Base-by-base conservation (phyloP, 2,113 vertebrate genomes). In the Sinocyclocheilus maitianheensis region DNA sequence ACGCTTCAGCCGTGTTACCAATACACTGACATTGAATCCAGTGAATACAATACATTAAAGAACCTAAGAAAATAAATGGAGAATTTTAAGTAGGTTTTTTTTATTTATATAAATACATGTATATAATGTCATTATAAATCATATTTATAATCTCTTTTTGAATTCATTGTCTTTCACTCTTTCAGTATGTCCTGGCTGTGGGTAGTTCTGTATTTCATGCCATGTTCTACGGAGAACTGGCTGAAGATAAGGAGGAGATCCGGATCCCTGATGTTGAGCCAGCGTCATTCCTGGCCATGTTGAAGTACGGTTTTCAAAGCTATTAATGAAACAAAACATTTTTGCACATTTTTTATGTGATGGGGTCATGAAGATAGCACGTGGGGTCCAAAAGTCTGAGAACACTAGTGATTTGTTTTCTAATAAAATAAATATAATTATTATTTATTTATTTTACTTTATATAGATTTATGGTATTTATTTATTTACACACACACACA, bases 181-280 rank as follows among this genome's bases (percentile, higher is more conserved):
- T 34, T 22, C 86, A 99, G 98, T 99, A 99, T 8, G 98, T 99
- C 78, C 94, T 99, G 93, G 98, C 98, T 10, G 98, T 99, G 22
- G 98, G 98, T 90, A 99, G 98, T 94, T 99, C 97, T 4, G 98
- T 99, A 80, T 99, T 99, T 94, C 98, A 99, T 20, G 98, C 98
- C 74, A 99, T 99, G 98, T 99, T 99, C 92, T 99, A 99, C 0
- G 98, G 98, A 88, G 98, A 99, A 92, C 96, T 99, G 92, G 98
- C 98, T 7, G 98, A 99, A 94, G 97, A 99, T 90, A 96, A 97
- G 93, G 98, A 99, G 77, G 98, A 99, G 94, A 99, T 99, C 93
- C 96, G 97, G 88, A 99, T 99, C 91, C 98, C 98, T 85, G 98
- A 99, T 90, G 97, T 99, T 90, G 98, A 99, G 89, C 97, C 98